Evolutionary conservation across 2,113 vertebrate genomes (phyloP).

Genomic region (Motacilla alba): DNA sequence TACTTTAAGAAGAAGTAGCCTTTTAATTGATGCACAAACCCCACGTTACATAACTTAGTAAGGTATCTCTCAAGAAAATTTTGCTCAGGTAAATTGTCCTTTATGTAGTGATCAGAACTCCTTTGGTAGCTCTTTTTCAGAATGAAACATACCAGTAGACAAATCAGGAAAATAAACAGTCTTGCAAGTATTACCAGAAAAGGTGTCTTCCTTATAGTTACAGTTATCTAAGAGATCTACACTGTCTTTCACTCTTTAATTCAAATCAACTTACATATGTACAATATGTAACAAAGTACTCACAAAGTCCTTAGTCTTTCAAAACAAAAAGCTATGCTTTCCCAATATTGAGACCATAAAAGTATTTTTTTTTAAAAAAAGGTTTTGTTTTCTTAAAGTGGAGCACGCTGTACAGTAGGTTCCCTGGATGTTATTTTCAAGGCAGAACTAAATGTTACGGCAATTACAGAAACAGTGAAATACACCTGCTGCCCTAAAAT

Average conservation of each 20-base stretch:
- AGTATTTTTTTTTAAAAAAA: not conserved
- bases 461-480: slow-evolving; percentile 36
- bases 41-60: slow-evolving; percentile 53
- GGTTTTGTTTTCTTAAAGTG: not conserved
- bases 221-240: slow-evolving; percentile 13
- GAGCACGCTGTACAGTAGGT: slow-evolving; percentile 29
- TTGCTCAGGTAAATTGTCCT: slow-evolving; percentile 56
- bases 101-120: slow-evolving; percentile 64
- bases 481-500: slow-evolving; percentile 40
- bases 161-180: slow-evolving; percentile 58
- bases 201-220: slow-evolving; percentile 31
- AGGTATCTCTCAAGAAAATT: slow-evolving; percentile 64
- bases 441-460: slow-evolving; percentile 55
- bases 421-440: slow-evolving; percentile 40
- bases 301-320: slow-evolving; percentile 52
- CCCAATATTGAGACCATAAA: slow-evolving; percentile 8
- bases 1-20: slow-evolving; percentile 52
- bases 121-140: slow-evolving; percentile 72
- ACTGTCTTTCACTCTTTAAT: not conserved
- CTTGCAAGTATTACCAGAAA: slow-evolving; percentile 49
- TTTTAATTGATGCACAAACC: slow-evolving; percentile 63
- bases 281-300: slow-evolving; percentile 64
- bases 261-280: slow-evolving; percentile 34
- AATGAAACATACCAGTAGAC: slow-evolving; percentile 60
- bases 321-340: slow-evolving; percentile 55